Conservation (phyloP, 2,888 invertebrate species). For the Ophion obscuratus region DNA sequence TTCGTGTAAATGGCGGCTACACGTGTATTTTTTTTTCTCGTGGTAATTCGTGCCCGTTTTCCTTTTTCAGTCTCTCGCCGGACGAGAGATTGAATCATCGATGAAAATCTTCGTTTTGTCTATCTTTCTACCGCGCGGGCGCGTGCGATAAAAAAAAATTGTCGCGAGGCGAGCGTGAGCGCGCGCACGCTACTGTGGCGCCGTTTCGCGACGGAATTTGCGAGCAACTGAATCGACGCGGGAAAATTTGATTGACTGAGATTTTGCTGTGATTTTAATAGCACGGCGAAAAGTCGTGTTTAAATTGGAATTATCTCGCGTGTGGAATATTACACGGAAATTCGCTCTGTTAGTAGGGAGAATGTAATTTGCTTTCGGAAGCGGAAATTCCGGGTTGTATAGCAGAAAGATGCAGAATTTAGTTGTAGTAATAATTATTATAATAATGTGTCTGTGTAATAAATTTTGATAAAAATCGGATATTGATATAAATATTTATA, state of each 20-base stretch:
- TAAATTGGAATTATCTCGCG: neutral
- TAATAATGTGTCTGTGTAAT: neutral
- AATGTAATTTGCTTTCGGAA: too few species aligned
- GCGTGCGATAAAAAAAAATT: conserved; percentile 34
- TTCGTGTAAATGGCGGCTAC: neutral
- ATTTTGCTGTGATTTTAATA: neutral
- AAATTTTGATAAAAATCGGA: too few species aligned
- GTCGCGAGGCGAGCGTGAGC: conserved; percentile 24
- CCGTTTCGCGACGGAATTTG: conserved; percentile 35
- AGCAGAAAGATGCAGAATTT: too few species aligned
- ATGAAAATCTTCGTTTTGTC: conserved; percentile 49
- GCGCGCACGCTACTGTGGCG: conserved; percentile 38
- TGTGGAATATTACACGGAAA: neutral
- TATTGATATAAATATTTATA: too few species aligned
- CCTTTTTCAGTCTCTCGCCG: conserved; percentile 5
- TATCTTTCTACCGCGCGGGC: neutral
- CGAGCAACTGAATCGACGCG: conserved; percentile 28
- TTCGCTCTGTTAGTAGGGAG: neutral
- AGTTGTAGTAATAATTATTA: neutral
- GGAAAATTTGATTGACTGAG: conserved; percentile 33
- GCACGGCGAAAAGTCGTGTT: neutral
- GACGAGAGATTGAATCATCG: conserved; percentile 57
- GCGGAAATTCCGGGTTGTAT: too few species aligned
- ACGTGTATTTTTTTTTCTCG: neutral
- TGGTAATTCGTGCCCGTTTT: conserved; percentile 23